Evolutionary conservation across 2,797 vertebrate species (phyloP).

Genomic region (Lagodon rhomboides): DNA sequence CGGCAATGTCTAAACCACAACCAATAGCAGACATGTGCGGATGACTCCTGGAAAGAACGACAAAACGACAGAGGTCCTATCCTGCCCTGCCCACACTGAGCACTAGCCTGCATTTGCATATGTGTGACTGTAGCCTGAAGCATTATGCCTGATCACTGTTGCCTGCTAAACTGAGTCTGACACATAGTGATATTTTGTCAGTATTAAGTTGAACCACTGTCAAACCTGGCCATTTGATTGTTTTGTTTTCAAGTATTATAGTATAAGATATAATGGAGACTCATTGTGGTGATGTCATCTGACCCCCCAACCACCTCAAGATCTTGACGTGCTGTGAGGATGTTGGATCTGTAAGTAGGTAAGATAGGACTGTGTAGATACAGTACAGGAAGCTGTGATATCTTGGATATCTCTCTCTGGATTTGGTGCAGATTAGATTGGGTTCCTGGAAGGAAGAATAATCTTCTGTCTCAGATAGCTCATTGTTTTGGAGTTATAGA

Average conservation of each 20-base stretch:
- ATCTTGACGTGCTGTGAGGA: too few relatives aligned
- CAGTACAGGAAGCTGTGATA: background rate
- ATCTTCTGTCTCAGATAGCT: background rate
- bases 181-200: background rate
- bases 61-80: too few relatives aligned
- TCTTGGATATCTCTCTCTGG: background rate
- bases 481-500: background rate
- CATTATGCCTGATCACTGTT: background rate
- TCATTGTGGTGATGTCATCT: background rate
- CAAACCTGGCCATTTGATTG: background rate
- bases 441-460: background rate
- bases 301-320: background rate
- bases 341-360: background rate
- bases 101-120: too few relatives aligned
- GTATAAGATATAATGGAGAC: background rate
- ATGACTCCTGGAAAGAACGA: too few relatives aligned
- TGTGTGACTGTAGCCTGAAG: background rate
- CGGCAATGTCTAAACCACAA: too few relatives aligned
- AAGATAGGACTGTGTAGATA: background rate
- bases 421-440: conserved; percentile 2
- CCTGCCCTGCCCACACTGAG: too few relatives aligned
- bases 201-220: background rate
- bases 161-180: background rate
- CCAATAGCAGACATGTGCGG: too few relatives aligned
- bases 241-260: background rate